Evolutionary conservation across 2,113 vertebrate genomes (phyloP), one percentile per base, ranked within the genome.

Genomic region (Arvicanthis niloticus): DNA sequence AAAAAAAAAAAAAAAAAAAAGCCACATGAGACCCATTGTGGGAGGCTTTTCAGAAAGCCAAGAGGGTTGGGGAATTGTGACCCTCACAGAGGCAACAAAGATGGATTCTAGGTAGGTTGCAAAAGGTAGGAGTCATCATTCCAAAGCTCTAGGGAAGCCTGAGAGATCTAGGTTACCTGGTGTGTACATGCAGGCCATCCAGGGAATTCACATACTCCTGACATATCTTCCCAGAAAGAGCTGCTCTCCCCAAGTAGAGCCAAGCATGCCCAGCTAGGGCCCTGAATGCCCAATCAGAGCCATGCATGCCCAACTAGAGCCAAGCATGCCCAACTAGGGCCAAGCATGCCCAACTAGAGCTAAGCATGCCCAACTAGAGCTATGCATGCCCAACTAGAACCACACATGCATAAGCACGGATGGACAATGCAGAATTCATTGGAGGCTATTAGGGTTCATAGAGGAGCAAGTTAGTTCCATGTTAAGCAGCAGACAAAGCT

Each of bases 371-470:
- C 48, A n/a, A 4, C 42, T 2, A 48, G 45, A 34, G 16, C 37
- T 5, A 1, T 24, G 78, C 37, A 12, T 53, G 13, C 22, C 70
- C 51, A 56, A 4, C 34, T 3, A 51, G 34, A 34, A 16, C 37
- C 6, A 1, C 4, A 56, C 37, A 37, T 37, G 11, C 80, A 58
- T 60, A 86, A 53, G 48, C 89, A 9, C 48, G 5, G 34, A 29
- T 48, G 48, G 51, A 81, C 88, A 84, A 15, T 12, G 9, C 40
- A 22, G 40, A 48, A 19, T 11, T 76, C 19, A 40, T 62, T 13
- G 9, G 22, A n/a, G 51, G 9, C 56, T 42, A 7, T 1, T 0
- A 26, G 15, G 22, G 40, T 1, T 40, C 72, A 40, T 0, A 5
- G 93, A 56, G 76, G 72, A 81, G 67, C 24, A 72, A 12, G 60